A percentile compares a stretch with the other conserved stretches of the same genome.
Conservation (phyloP, 2,113 vertebrate species). For the Tinamus guttatus region DNA sequence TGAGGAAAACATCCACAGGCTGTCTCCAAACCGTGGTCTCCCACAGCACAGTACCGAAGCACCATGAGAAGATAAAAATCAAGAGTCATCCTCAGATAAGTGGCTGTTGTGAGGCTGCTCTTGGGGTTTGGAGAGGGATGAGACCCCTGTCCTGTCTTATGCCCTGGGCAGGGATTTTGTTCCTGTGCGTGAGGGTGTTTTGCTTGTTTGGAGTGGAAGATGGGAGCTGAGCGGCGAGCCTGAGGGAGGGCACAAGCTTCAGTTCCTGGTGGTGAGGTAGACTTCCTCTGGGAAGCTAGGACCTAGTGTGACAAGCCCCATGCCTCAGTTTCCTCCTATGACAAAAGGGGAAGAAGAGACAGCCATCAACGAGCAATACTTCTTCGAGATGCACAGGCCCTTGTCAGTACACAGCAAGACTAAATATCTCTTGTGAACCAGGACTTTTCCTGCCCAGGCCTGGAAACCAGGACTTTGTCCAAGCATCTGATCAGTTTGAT, state of each 20-base stretch:
- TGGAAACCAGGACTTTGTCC: background rate
- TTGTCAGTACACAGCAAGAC: too few relatives aligned
- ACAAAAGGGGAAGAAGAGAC: background rate
- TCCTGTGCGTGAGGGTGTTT: background rate
- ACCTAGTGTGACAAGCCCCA: background rate
- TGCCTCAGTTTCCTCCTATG: background rate
- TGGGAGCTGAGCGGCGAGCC: background rate
- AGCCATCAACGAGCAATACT: background rate
- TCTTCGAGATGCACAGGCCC: background rate
- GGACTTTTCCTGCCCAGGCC: background rate
- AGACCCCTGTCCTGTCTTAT: background rate
- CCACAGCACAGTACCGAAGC: background rate
- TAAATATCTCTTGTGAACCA: background rate
- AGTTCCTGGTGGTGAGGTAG: background rate
- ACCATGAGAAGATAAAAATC: background rate
- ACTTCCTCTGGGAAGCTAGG: background rate
- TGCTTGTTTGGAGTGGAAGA: background rate
- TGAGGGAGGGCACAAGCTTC: background rate
- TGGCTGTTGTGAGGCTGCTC: too few relatives aligned
- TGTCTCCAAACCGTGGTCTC: background rate
- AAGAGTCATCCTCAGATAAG: too few relatives aligned
- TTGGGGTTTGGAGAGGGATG: background rate
- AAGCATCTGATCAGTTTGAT: accelerated
- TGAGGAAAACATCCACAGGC: background rate
- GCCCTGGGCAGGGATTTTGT: background rate